These are phyloP conservation scores for Eleginops maclovinus DNA, from an alignment of 2,113 vertebrate genomes.

Conservation along the genomic window DNA sequence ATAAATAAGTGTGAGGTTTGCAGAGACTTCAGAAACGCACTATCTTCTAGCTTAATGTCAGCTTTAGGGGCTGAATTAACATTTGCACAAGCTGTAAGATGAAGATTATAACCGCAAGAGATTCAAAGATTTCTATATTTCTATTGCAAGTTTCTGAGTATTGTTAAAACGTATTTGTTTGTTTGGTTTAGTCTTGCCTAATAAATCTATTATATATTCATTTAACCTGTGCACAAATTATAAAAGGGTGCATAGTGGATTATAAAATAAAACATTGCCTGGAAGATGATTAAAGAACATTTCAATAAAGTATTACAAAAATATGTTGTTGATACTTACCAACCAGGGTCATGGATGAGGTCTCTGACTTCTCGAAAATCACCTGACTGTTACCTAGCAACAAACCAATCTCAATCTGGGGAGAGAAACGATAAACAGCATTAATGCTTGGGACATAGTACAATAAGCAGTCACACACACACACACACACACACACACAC, in stretches of 20 bases:
- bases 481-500: too few species aligned
- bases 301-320: too few species aligned
- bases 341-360: constrained; percentile 90
- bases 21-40: background rate
- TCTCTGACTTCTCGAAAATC: constrained; percentile 96
- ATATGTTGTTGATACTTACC: constrained; percentile 85
- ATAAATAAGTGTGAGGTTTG: background rate
- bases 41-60: background rate
- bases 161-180: too few species aligned
- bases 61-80: background rate
- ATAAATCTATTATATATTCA: too few species aligned
- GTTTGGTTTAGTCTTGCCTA: too few species aligned
- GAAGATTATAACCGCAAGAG: background rate
- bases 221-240: too few species aligned
- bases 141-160: background rate
- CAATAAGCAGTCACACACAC: background rate
- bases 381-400: constrained; percentile 95
- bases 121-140: background rate
- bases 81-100: too few species aligned
- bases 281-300: too few species aligned
- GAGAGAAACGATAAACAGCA: background rate
- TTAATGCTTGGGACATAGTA: background rate
- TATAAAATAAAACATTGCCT: too few species aligned
- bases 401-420: constrained; percentile 92
- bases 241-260: too few species aligned